Base-by-base conservation (phyloP, 2,113 vertebrate genomes). In the Pseudonaja textilis region DNA sequence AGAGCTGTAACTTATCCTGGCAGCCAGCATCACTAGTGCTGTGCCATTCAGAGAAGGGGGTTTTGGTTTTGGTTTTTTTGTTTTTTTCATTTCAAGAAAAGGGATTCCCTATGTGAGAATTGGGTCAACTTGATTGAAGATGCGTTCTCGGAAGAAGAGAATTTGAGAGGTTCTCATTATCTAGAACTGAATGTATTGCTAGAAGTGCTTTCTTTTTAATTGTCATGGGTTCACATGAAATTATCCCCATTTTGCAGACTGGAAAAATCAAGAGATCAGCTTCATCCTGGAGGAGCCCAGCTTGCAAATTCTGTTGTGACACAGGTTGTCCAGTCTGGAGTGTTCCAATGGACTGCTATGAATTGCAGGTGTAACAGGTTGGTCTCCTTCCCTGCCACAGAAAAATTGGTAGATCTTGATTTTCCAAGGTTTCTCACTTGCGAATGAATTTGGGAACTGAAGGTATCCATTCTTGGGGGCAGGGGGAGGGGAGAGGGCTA, bases 361-460 rank as follows among this genome's bases (percentile, higher is more conserved):
- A 52, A 61, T 54, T 61, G 81, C 39, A 45, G 34, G 89, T 47
- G 55, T 93, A 93, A 93, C 92, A 93, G 88, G 88, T 93, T 90
- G 92, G 88, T 90, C 81, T 52, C 74, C 29, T 86, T 57, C 39
- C 34, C 12, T 50, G 20, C 52, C 6, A 8, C 54, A 57, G 88
- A 9, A 85, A 85, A 14, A 85, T 57, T 29, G n/a, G 42, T 85
- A 5, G 26, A 88, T 55, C 20, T 45, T 39, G n/a, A n/a, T n/a
- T 64, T 20, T 10, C 52, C 4, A 9, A 26, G 22, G 6, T 92
- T 22, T 52, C 52, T 56, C 61, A 34, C 87, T 23, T 9, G 5
- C 50, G 50, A n/a, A 64, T 74, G 64, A 55, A 47, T 69, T 69
- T 26, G 14, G 59, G 56, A 14, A 47, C 12, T 25, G 59, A 8